Evolutionary conservation across 2,888 invertebrate species (phyloP).

Genomic region (Drosophila stalkeri): DNA sequence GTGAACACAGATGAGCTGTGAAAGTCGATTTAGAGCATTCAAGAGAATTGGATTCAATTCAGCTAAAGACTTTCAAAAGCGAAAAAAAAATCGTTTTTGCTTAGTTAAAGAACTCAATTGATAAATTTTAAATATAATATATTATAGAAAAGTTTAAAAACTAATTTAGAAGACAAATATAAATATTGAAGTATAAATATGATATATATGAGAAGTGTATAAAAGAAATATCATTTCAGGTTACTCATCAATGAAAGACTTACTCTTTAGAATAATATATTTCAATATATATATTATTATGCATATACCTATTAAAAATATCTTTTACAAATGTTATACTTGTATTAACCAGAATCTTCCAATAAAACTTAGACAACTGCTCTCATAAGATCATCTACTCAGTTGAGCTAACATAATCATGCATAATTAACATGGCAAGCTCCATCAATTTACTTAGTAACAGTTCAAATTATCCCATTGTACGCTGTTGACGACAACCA

Average conservation of each 20-base stretch:
- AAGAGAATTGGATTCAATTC: not conserved
- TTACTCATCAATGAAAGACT: no score
- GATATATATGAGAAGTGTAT: not conserved
- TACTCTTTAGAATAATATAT: not conserved
- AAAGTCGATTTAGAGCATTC: not conserved
- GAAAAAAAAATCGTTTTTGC: not conserved
- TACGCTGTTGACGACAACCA: slow-evolving; percentile 39
- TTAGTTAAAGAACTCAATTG: not conserved
- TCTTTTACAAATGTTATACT: not conserved
- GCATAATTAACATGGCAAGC: not conserved
- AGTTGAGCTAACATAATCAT: not conserved
- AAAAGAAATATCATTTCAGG: no score
- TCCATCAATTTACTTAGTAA: not conserved
- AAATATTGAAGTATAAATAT: not conserved
- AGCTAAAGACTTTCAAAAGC: not conserved
- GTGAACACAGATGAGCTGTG: not conserved
- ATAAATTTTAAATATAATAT: not conserved
- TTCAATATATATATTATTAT: not conserved
- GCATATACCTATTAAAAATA: rapidly evolving
- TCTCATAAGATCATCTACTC: not conserved
- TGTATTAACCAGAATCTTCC: not conserved
- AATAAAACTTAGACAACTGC: not conserved
- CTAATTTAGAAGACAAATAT: no score
- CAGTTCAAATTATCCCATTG: not conserved
- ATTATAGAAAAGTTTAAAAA: not conserved